These are phyloP conservation scores for Probaryconus sp. DNA, from an alignment of 1,140 invertebrate genomes.

Conservation along the genomic window DNA sequence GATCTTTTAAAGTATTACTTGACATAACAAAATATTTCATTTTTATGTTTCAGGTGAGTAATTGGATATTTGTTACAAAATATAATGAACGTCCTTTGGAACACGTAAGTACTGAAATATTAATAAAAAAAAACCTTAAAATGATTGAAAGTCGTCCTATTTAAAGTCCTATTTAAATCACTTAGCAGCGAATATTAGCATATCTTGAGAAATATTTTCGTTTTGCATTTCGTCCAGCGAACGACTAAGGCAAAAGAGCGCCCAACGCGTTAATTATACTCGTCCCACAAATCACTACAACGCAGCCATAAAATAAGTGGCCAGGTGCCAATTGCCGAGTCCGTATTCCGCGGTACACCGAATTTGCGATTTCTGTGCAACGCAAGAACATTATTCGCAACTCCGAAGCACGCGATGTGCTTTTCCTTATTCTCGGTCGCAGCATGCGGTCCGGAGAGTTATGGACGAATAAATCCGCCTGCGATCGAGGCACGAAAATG, in stretches of 20 bases:
- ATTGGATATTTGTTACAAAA: too few relatives aligned
- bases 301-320: constrained; percentile 35
- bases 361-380: constrained; percentile 49
- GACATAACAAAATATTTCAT: too few relatives aligned
- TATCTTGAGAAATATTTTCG: constrained; percentile 8
- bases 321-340: constrained; percentile 46
- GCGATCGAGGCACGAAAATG: constrained; percentile 38
- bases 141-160: too few relatives aligned
- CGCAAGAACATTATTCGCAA: constrained; percentile 38
- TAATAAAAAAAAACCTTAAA: too few relatives aligned
- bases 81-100: too few relatives aligned
- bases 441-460: constrained; percentile 45
- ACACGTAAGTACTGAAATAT: too few relatives aligned
- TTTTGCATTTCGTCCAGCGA: constrained; percentile 9
- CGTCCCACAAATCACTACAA: constrained; percentile 36
- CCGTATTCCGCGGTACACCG: constrained; percentile 36
- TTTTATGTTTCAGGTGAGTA: too few relatives aligned
- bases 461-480: constrained; percentile 57
- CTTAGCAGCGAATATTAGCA: not conserved
- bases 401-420: constrained; percentile 39
- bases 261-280: constrained; percentile 41
- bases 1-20: too few relatives aligned
- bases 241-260: not conserved
- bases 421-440: constrained; percentile 55
- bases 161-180: constrained; percentile 10